Conservation (phyloP, 1,140 invertebrate genomes). For the Trinorchestia longiramus region DNA sequence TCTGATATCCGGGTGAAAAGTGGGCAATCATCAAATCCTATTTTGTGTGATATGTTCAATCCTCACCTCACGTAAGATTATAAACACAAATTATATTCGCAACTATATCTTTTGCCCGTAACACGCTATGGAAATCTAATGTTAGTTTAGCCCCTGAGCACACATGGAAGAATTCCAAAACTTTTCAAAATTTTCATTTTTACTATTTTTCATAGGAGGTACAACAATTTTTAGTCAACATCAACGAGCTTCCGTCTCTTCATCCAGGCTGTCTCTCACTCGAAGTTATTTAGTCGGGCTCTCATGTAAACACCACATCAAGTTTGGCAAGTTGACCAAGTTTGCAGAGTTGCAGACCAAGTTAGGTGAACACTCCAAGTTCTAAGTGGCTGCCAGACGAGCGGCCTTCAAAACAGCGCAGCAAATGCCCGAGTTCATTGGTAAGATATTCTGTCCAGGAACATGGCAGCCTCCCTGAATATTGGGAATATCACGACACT, state of each 20-base stretch:
- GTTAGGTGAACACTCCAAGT: slow-evolving; percentile 52
- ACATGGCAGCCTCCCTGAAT: background rate
- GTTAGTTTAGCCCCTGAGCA: background rate
- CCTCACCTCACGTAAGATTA: too few species aligned
- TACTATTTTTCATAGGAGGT: background rate
- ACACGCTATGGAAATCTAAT: too few species aligned
- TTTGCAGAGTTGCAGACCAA: slow-evolving; percentile 46
- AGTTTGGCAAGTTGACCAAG: slow-evolving; percentile 49
- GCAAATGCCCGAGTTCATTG: slow-evolving; percentile 12
- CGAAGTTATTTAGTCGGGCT: slow-evolving; percentile 39
- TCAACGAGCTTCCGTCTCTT: background rate
- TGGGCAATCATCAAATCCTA: too few species aligned
- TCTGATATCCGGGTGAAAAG: too few species aligned
- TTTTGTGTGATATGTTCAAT: too few species aligned
- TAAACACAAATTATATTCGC: too few species aligned
- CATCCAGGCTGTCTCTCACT: background rate
- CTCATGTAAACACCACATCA: slow-evolving; percentile 51
- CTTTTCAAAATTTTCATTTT: background rate
- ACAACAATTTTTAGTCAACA: background rate
- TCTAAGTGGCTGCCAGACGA: slow-evolving; percentile 45
- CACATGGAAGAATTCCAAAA: background rate
- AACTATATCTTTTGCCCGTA: too few species aligned
- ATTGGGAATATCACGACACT: background rate
- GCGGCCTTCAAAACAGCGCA: slow-evolving; percentile 39
- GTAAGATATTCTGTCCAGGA: background rate